Evolutionary conservation across 1,140 invertebrate genomes (phyloP).

Genomic region (Agraylea sexmaculata): DNA sequence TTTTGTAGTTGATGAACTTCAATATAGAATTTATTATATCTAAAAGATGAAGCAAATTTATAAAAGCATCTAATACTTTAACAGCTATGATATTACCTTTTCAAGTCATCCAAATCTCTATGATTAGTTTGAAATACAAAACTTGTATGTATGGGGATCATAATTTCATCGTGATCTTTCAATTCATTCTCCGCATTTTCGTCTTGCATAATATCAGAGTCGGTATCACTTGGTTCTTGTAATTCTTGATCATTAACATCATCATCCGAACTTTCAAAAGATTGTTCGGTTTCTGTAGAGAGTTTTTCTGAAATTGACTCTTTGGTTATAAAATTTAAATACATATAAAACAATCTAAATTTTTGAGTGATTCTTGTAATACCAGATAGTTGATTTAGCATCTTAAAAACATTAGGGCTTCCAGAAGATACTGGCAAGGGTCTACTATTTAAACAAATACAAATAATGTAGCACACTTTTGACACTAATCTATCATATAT

Average conservation of each 20-base stretch:
- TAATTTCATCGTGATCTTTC: slow-evolving; percentile 7
- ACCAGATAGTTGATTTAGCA: too few species aligned
- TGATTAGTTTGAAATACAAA: slow-evolving; percentile 24
- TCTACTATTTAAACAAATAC: slow-evolving; percentile 50
- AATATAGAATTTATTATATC: slow-evolving; percentile 4
- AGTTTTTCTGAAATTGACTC: slow-evolving; percentile 27
- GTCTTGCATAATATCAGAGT: slow-evolving; percentile 10
- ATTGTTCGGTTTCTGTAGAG: slow-evolving; percentile 30
- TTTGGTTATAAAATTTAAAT: too few species aligned
- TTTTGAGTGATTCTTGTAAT: too few species aligned
- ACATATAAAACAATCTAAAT: too few species aligned
- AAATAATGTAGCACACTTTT: slow-evolving; percentile 50
- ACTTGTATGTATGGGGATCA: slow-evolving; percentile 4
- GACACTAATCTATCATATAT: slow-evolving; percentile 49
- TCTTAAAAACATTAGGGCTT: slow-evolving; percentile 41
- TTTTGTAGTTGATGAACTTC: slow-evolving; percentile 27
- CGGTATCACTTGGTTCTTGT: slow-evolving; percentile 12
- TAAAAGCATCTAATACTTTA: too few species aligned
- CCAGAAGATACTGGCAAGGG: slow-evolving; percentile 45
- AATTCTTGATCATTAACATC: slow-evolving; percentile 8
- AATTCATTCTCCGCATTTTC: slow-evolving; percentile 9
- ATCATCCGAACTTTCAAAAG: slow-evolving; percentile 18
- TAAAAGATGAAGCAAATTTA: too few species aligned
- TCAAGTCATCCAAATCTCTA: slow-evolving; percentile 41
- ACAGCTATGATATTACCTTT: too few species aligned